Evolutionary conservation across 2,888 invertebrate species (phyloP).

Genomic region (Drosophila differens): DNA sequence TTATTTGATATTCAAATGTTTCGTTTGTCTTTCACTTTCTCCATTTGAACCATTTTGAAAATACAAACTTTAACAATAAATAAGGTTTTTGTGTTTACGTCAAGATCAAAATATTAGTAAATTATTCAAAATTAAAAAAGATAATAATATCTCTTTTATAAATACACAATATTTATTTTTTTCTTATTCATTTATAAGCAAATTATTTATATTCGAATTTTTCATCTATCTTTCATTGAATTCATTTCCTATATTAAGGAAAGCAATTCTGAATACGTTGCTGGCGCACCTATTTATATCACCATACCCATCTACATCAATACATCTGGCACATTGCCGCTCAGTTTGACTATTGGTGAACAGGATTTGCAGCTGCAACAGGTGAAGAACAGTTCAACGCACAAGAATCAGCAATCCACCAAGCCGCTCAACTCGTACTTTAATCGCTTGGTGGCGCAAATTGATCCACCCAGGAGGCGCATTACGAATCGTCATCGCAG

Average conservation of each 20-base stretch:
- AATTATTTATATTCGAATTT: neutral
- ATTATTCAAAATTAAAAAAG: neutral
- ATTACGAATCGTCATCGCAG: conserved; percentile 74
- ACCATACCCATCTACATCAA: conserved; percentile 81
- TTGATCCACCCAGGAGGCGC: conserved; percentile 48
- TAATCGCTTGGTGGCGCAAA: conserved; percentile 61
- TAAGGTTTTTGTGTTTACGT: neutral
- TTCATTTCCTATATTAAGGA: neutral
- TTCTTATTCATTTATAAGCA: neutral
- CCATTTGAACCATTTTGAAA: neutral
- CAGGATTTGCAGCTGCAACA: conserved; percentile 54
- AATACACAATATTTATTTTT: neutral
- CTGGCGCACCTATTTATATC: conserved; percentile 66
- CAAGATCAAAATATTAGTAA: neutral
- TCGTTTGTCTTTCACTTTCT: neutral
- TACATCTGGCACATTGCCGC: conserved; percentile 56
- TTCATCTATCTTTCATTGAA: neutral
- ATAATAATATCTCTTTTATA: neutral
- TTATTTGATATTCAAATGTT: neutral
- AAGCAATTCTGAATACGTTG: neutral
- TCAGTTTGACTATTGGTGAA: conserved; percentile 67
- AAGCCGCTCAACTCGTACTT: conserved; percentile 66
- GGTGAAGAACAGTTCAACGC: neutral
- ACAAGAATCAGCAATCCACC: conserved; percentile 33
- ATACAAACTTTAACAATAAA: neutral